Evolutionary conservation across 2,888 invertebrate species (phyloP).

Genomic region (Parnassius orleans): DNA sequence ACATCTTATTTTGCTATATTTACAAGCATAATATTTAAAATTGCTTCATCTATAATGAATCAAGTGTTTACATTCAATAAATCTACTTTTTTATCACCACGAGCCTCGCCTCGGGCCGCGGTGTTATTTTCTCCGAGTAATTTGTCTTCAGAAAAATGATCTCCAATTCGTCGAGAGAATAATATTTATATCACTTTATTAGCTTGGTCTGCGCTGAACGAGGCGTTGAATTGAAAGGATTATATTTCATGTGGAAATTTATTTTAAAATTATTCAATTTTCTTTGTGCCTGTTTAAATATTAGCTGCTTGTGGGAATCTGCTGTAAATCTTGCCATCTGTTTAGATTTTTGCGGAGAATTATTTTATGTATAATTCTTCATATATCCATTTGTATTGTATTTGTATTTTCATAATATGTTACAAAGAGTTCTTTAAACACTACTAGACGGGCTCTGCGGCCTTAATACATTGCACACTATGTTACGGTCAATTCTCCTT

Average conservation of each 20-base stretch:
- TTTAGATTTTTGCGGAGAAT: neutral
- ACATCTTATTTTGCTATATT: neutral
- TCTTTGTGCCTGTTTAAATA: slow-evolving; percentile 5
- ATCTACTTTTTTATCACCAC: slow-evolving; percentile 13
- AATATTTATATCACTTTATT: slow-evolving; percentile 15
- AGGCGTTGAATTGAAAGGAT: neutral
- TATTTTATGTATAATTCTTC: neutral
- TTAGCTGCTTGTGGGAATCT: slow-evolving; percentile 2
- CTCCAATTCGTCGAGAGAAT: slow-evolving; percentile 10
- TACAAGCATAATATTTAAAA: neutral
- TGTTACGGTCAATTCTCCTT: no score
- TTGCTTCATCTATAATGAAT: neutral
- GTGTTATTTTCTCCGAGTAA: slow-evolving; percentile 10
- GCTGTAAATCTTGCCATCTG: slow-evolving; percentile 1
- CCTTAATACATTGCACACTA: no score
- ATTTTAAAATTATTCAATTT: slow-evolving; percentile 10
- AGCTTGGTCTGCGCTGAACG: neutral
- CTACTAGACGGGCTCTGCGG: no score
- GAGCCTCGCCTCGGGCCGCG: neutral
- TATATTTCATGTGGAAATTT: slow-evolving; percentile 6
- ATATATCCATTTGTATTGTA: no score
- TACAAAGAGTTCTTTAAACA: no score
- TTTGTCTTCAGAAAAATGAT: slow-evolving; percentile 19
- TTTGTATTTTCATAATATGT: no score
- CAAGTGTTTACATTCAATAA: slow-evolving; percentile 13